These are phyloP conservation scores for Parazoanthus atlanticus DNA, from an alignment of 92 coral and sea anemone species.

Conservation along the genomic window DNA sequence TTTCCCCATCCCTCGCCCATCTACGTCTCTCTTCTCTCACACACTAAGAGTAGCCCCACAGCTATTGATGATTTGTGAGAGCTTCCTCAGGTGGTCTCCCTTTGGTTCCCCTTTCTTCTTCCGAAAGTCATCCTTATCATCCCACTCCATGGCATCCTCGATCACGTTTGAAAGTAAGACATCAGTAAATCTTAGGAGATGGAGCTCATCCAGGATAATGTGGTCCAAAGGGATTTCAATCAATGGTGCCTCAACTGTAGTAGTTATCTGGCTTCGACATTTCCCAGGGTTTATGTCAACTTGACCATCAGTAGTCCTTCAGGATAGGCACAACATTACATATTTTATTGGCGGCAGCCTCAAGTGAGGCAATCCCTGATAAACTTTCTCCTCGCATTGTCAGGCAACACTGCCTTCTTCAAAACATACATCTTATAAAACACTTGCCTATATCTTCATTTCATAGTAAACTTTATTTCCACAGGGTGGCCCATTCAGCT, in stretches of 20 bases:
- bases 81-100: constrained; percentile 44
- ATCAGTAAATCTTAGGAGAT: constrained; percentile 60
- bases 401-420: no score
- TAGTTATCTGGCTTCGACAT: constrained; percentile 41
- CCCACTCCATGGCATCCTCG: constrained; percentile 66
- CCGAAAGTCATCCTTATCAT: constrained; percentile 58
- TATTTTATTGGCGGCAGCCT: no score
- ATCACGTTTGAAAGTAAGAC: constrained; percentile 52
- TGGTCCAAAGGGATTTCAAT: constrained; percentile 53
- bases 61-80: constrained; percentile 49
- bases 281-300: not conserved
- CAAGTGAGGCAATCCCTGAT: no score
- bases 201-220: constrained; percentile 63
- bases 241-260: constrained; percentile 34
- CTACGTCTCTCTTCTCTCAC: constrained; percentile 60
- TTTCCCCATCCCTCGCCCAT: constrained; percentile 58
- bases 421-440: no score
- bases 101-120: constrained; percentile 62
- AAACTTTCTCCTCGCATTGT: no score
- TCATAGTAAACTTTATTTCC: no score
- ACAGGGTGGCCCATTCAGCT: no score
- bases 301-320: no score
- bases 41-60: constrained; percentile 63
- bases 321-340: no score
- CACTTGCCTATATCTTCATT: no score